Base-by-base conservation (phyloP, 1,140 invertebrate species). In the Lamellibrachia luymesi region DNA sequence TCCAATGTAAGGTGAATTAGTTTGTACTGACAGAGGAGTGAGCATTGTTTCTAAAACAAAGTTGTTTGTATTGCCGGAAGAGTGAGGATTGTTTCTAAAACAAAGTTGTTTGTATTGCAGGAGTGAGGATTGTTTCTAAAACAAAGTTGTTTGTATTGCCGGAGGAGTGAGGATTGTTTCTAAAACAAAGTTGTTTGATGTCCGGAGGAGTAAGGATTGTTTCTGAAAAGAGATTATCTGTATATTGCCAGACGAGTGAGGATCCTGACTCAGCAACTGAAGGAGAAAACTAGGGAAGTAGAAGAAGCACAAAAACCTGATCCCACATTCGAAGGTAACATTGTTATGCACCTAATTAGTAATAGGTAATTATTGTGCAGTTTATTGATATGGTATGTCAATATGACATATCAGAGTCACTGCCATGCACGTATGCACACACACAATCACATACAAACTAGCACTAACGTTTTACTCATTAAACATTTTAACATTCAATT, bases 201-300 rank as follows among this genome's bases (percentile, higher is more conserved):
- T 91, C 51, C 49, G n/a, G n/a, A n/a, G n/a, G n/a, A n/a, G n/a
- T n/a, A n/a, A n/a, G n/a, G n/a, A 91, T 4, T 49, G 90, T 38
- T 91, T 4, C 22, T 51, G 22, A 91, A 91, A 91, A 13, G 27
- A 91, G 10, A n/a, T 51, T 51, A n/a, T 51, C 27, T 38, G 90
- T 25, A 90, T 27, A n/a, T 91, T 91, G 50, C 17, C 52, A 92
- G 50, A 80, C 91, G 91, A 51, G 51, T 95, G 4, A 93, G 94
- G 51, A 94, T 94, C 51, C 51, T 95, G 25, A 95, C 95, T 92
- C 94, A 95, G 91, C 94, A 95, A n/a, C 50, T 95, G 89, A 95
- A 94, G 91, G 95, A 95, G 64, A 80, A 80, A 22, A 80, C 64
- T 22, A 80, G 64, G 64, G 64, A 80, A 5, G 94, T 94, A 93